Conservation (phyloP, 2,797 vertebrate species). For the Melanotaenia nigrans region DNA sequence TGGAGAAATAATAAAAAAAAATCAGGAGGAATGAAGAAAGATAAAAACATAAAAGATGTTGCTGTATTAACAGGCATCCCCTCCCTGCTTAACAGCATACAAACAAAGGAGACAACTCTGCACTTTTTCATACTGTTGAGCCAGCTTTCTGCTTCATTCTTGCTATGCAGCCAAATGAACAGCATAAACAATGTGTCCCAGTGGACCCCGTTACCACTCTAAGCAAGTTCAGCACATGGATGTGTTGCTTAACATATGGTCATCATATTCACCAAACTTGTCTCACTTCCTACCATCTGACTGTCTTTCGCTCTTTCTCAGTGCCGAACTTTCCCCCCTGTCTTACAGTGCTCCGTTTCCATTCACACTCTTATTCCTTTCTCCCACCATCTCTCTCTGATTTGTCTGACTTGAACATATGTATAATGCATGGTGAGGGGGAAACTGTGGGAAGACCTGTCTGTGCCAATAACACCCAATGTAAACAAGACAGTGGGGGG, state of each 20-base stretch:
- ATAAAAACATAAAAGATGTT: constrained; percentile 6
- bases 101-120: constrained; percentile 49
- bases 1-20: not conserved
- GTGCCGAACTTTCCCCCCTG: constrained; percentile 2
- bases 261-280: constrained; percentile 40
- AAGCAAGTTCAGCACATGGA: constrained; percentile 58
- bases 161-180: constrained; percentile 56
- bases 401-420: constrained; percentile 73
- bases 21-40: not conserved
- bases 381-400: constrained; percentile 59
- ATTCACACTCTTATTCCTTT: constrained; percentile 40
- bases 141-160: constrained; percentile 51
- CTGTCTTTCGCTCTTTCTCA: constrained; percentile 5
- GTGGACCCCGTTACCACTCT: constrained; percentile 62
- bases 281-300: not conserved
- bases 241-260: constrained; percentile 48
- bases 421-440: constrained; percentile 80
- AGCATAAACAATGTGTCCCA: constrained; percentile 58
- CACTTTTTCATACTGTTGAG: constrained; percentile 54
- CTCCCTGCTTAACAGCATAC: constrained; percentile 3
- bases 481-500: constrained; percentile 70
- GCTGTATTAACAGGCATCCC: constrained; percentile 12
- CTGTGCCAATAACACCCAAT: constrained; percentile 74
- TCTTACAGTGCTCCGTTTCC: constrained; percentile 21
- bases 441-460: constrained; percentile 72